Percentiles rank a stretch among this genome's conserved stretches.
Conservation (phyloP, 1,140 invertebrate species). For the Ectropis grisescens region DNA sequence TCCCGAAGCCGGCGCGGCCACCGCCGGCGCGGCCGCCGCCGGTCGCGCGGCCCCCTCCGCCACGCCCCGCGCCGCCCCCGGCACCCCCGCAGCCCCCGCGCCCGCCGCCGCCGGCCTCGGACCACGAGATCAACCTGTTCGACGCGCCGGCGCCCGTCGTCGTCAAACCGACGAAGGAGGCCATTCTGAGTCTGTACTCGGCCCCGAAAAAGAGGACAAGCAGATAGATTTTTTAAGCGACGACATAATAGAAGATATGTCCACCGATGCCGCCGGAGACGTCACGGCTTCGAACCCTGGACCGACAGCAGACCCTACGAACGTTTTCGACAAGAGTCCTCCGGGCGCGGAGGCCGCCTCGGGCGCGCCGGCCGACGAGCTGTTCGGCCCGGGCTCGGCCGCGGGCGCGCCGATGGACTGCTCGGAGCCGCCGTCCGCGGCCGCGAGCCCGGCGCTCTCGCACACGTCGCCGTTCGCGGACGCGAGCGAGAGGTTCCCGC, state of each 20-base stretch:
- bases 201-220: conserved; percentile 66
- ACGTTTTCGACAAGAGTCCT: not conserved
- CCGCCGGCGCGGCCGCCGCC: conserved; percentile 40
- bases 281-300: conserved; percentile 4
- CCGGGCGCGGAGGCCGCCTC: not conserved
- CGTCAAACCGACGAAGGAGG: conserved; percentile 71
- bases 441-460: too few relatives aligned
- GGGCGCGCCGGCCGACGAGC: conserved; percentile 1
- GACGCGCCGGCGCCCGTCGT: conserved; percentile 46
- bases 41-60: conserved; percentile 26
- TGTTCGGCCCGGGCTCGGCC: not conserved
- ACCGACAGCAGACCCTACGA: too few relatives aligned
- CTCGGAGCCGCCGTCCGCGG: conserved; percentile 30
- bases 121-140: conserved; percentile 60
- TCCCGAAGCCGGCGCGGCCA: conserved; percentile 46
- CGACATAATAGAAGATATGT: conserved; percentile 58
- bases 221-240: conserved; percentile 70
- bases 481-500: too few relatives aligned
- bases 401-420: conserved; percentile 41
- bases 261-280: conserved; percentile 22
- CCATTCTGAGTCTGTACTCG: conserved; percentile 76
- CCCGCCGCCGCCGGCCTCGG: conserved; percentile 13
- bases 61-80: conserved; percentile 20
- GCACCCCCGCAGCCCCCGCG: conserved; percentile 20
- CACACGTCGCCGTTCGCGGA: conserved; percentile 38